Evolutionary conservation across 1,140 invertebrate genomes (phyloP).

Genomic region (Polypedilum pembai): DNA sequence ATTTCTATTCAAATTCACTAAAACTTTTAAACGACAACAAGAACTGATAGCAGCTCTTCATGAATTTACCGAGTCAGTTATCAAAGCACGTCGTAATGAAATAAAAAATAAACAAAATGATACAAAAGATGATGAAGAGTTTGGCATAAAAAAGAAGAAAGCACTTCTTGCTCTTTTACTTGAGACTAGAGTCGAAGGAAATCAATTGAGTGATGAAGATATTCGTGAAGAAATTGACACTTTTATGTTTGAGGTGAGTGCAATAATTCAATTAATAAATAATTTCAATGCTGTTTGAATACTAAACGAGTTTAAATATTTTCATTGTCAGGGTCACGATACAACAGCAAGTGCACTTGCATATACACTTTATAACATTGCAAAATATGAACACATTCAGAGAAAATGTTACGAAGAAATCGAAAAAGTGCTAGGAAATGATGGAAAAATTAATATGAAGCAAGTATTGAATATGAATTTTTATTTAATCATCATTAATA

Average conservation of each 20-base stretch:
- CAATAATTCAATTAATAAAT: conserved; percentile 9
- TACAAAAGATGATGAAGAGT: neutral
- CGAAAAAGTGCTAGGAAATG: conserved; percentile 45
- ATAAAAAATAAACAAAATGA: conserved; percentile 15
- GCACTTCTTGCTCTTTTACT: conserved; percentile 66
- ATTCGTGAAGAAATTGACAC: conserved; percentile 60
- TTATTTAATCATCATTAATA: neutral
- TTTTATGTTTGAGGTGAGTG: conserved; percentile 60
- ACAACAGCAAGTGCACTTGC: conserved; percentile 38
- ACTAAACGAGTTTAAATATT: neutral
- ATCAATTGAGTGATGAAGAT: conserved; percentile 50
- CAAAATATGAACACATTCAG: conserved; percentile 42
- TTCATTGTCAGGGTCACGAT: conserved; percentile 33
- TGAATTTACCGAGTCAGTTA: conserved; percentile 23
- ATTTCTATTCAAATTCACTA: neutral
- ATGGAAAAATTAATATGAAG: conserved; percentile 32
- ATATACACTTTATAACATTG: conserved; percentile 35
- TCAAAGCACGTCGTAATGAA: neutral
- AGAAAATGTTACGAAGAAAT: conserved; percentile 51
- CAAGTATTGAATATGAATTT: too few species aligned
- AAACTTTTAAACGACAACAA: conserved; percentile 6
- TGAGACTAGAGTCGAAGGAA: conserved; percentile 45
- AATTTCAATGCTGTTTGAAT: neutral
- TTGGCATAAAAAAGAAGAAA: conserved; percentile 45
- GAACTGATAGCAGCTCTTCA: neutral